Conservation (phyloP, 2,888 invertebrate species). For the Stenodema calcarata region DNA sequence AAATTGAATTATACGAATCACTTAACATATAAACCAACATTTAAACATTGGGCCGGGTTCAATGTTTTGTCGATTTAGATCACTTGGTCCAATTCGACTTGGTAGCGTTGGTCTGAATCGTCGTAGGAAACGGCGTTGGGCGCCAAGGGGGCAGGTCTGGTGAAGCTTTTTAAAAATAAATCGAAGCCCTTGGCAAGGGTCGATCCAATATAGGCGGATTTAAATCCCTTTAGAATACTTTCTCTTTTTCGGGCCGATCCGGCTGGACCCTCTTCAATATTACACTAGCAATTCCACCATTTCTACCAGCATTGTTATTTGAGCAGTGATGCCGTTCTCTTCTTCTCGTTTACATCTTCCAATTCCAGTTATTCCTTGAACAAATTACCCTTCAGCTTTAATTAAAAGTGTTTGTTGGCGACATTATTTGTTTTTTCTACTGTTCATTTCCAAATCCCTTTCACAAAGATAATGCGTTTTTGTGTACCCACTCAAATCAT, state of each 20-base stretch:
- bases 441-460: too few relatives aligned
- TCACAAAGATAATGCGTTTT: too few relatives aligned
- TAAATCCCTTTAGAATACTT: constrained; percentile 7
- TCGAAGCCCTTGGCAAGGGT: constrained; percentile 18
- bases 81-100: neutral
- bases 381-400: too few relatives aligned
- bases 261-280: neutral
- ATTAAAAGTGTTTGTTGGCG: too few relatives aligned
- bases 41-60: too few relatives aligned
- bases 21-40: too few relatives aligned
- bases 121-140: neutral
- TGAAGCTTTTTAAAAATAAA: constrained; percentile 9
- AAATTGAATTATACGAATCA: too few relatives aligned
- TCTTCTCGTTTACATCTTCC: too few relatives aligned
- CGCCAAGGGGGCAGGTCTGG: neutral
- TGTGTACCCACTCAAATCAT: too few relatives aligned
- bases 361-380: too few relatives aligned
- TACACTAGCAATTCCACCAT: neutral
- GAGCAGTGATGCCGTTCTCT: too few relatives aligned
- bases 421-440: too few relatives aligned
- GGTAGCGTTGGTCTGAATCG: neutral
- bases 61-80: neutral
- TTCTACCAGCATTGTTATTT: neutral
- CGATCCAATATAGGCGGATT: constrained; percentile 11
- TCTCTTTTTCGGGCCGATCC: neutral